Evolutionary conservation across 2,797 vertebrate species (phyloP).

Genomic region (Picus viridis): DNA sequence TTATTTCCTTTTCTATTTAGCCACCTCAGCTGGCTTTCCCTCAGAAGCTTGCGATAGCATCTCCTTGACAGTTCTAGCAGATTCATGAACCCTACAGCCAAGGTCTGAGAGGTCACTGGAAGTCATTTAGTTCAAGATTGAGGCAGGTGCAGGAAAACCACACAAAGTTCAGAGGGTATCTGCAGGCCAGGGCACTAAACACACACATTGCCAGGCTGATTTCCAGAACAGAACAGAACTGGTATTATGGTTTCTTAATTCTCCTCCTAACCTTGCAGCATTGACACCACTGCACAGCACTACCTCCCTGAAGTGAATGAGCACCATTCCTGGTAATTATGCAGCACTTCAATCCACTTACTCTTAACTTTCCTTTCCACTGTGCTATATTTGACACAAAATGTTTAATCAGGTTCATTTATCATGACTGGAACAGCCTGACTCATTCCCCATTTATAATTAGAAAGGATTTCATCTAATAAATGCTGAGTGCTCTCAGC

Average conservation of each 20-base stretch:
- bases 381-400: conserved; percentile 62
- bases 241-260: background rate
- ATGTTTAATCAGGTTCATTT: conserved; percentile 65
- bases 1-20: background rate
- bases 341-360: conserved; percentile 52
- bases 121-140: background rate
- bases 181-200: background rate
- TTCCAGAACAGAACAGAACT: background rate
- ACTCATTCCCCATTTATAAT: conserved; percentile 59
- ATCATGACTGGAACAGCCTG: conserved; percentile 54
- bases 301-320: conserved; percentile 16
- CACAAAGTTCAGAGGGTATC: background rate
- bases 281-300: background rate
- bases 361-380: conserved; percentile 43
- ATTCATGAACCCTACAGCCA: background rate
- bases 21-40: background rate
- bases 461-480: conserved; percentile 53
- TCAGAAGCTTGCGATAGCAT: background rate
- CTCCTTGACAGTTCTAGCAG: background rate
- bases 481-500: conserved; percentile 26
- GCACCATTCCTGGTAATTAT: conserved; percentile 24
- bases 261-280: background rate
- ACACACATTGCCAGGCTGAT: background rate
- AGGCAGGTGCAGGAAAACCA: background rate
- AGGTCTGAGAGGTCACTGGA: background rate